Evolutionary conservation across 2,113 vertebrate genomes (phyloP).

Genomic region (Zosterops pallidus): DNA sequence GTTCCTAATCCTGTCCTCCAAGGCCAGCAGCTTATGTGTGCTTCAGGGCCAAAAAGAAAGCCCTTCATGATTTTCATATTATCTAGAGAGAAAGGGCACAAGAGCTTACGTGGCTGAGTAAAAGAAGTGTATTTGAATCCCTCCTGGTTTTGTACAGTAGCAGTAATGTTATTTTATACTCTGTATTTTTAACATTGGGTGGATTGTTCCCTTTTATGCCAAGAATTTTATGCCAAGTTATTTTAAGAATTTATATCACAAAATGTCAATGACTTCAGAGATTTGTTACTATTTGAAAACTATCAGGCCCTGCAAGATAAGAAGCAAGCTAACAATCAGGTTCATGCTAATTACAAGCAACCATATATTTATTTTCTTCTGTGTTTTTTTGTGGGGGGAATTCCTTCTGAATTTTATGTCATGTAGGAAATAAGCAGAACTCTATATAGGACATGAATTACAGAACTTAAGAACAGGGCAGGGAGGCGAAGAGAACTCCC

Average conservation of each 20-base stretch:
- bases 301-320: not conserved
- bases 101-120: not conserved
- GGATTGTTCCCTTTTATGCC: not conserved
- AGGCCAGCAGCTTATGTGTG: not conserved
- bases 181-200: not conserved
- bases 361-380: not conserved
- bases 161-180: not conserved
- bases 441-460: not conserved
- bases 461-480: not conserved
- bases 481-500: not conserved
- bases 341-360: not conserved
- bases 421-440: not conserved
- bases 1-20: not conserved
- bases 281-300: not conserved
- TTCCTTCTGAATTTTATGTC: not conserved
- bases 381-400: not conserved
- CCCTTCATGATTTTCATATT: not conserved
- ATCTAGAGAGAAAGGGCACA: not conserved
- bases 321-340: not conserved
- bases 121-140: not conserved
- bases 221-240: not conserved
- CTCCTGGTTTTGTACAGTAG: not conserved
- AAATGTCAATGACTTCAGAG: not conserved
- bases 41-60: not conserved
- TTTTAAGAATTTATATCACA: not conserved